These are phyloP conservation scores for Thaumatotibia leucotreta DNA, from an alignment of 1,140 invertebrate genomes.

Conservation along the genomic window DNA sequence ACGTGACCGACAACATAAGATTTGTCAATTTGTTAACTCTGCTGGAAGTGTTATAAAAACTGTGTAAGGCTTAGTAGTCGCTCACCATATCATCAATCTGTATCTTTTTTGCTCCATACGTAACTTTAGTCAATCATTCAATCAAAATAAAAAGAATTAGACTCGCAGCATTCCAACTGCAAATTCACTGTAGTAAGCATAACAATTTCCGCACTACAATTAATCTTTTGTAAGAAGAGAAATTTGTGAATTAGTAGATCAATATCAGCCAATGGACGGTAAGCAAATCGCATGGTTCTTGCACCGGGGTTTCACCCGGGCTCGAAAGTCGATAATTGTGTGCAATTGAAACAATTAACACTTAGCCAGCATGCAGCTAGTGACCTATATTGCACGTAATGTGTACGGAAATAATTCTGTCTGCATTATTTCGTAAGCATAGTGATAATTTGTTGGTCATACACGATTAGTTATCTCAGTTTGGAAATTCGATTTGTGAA, in stretches of 20 bases:
- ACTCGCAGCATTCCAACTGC: no score
- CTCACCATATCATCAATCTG: no score
- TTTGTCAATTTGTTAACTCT: no score
- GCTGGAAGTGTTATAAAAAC: no score
- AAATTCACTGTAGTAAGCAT: no score
- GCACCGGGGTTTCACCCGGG: constrained; percentile 37
- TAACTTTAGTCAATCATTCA: no score
- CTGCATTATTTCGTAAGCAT: neutral
- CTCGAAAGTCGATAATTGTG: constrained; percentile 46
- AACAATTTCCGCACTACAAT: neutral
- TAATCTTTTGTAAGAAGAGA: neutral
- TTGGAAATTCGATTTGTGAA: no score
- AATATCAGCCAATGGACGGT: constrained; percentile 16
- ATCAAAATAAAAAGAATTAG: no score
- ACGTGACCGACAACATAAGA: no score
- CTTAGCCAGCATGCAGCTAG: neutral
- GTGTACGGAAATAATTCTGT: neutral
- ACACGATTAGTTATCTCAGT: neutral
- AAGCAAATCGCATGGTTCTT: constrained; percentile 33
- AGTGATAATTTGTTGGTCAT: neutral
- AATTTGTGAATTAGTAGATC: constrained; percentile 9
- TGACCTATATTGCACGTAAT: neutral
- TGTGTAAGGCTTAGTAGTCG: no score
- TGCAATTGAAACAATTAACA: constrained; percentile 8
- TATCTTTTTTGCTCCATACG: no score